Evolutionary conservation across 2,888 invertebrate species (phyloP).

Genomic region (Lepidochrysops patricia): DNA sequence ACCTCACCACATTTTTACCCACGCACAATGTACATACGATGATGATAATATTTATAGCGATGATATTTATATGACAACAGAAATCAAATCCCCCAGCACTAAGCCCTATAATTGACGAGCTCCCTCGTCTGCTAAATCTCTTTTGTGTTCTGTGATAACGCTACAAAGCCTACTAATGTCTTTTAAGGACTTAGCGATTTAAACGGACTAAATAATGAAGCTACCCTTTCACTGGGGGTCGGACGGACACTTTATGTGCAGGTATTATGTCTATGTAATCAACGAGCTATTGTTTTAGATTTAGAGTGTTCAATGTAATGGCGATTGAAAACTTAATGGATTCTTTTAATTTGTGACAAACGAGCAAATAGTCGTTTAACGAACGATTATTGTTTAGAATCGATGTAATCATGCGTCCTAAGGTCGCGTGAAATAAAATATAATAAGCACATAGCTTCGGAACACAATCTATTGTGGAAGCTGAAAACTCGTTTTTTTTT

Average conservation of each 20-base stretch:
- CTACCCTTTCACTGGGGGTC: conserved; percentile 51
- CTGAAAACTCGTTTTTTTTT: too few species aligned
- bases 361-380: too few species aligned
- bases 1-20: too few species aligned
- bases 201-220: conserved; percentile 74
- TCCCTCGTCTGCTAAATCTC: conserved; percentile 58
- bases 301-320: too few species aligned
- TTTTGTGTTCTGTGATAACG: conserved; percentile 70
- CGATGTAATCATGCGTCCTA: too few species aligned
- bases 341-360: not conserved
- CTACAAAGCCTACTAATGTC: conserved; percentile 72
- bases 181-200: conserved; percentile 75
- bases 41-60: not conserved
- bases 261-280: not conserved
- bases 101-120: conserved; percentile 48
- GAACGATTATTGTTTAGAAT: too few species aligned
- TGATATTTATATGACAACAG: conserved; percentile 29
- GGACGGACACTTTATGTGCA: not conserved
- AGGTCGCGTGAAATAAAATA: too few species aligned
- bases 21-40: not conserved
- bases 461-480: too few species aligned
- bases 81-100: conserved; percentile 32
- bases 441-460: too few species aligned
- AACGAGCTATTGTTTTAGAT: not conserved
- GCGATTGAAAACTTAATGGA: not conserved